Evolutionary conservation across 2,113 vertebrate genomes (phyloP).

Genomic region (Lamprologus speciosus): DNA sequence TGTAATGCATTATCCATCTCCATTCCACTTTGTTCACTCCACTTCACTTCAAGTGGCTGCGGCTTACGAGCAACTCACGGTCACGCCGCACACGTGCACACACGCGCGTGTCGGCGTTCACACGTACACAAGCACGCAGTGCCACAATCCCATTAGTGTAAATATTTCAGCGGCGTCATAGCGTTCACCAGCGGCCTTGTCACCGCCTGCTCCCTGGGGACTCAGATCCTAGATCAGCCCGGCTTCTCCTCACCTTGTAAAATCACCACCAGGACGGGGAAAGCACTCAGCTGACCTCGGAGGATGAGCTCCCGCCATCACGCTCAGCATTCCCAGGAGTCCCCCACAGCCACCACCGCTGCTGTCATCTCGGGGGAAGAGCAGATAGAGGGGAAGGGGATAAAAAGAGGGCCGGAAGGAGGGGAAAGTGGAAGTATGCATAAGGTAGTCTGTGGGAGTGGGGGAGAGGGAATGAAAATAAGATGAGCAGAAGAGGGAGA

Average conservation of each 20-base stretch:
- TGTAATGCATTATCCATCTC: conserved; percentile 62
- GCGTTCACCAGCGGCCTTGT: conserved; percentile 42
- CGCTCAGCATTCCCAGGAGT: conserved; percentile 23
- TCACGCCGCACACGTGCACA: neutral
- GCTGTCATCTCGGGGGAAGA: conserved; percentile 7
- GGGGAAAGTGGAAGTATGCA: neutral
- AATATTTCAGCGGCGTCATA: conserved; percentile 63
- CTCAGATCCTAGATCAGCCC: conserved; percentile 26
- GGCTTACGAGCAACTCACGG: conserved; percentile 13
- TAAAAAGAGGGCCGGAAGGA: neutral
- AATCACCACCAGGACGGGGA: neutral
- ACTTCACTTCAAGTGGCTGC: conserved; percentile 44
- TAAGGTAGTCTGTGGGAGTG: neutral
- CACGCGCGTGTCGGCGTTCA: neutral
- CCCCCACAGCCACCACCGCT: neutral
- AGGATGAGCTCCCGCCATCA: neutral
- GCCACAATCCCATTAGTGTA: conserved; percentile 56
- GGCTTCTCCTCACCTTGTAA: conserved; percentile 8
- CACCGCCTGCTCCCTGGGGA: conserved; percentile 30
- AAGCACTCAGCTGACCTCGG: conserved; percentile 37
- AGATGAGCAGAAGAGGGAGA: conserved; percentile 30
- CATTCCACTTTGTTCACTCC: conserved; percentile 54
- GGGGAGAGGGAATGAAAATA: conserved; percentile 22
- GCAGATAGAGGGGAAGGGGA: neutral
- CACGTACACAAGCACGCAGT: neutral